phyloP scores from a whole-genome alignment of 37 sponge, comb jelly and placozoan genomes.

The Chondrosia reniformis region DNA sequence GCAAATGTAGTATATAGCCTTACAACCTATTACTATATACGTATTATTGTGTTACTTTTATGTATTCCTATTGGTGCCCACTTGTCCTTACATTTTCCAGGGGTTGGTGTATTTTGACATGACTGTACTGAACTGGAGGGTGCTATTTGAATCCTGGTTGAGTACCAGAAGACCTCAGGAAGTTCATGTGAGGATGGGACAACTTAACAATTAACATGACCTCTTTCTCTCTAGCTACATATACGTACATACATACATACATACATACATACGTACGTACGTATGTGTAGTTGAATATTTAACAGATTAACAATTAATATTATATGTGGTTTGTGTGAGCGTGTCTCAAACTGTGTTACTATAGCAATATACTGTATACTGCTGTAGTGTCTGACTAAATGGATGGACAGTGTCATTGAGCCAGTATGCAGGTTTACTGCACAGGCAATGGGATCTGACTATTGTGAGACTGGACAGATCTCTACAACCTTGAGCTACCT shows the following conservation, averaged over 20 bases:
- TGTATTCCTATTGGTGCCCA: neutral
- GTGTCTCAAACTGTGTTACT: neutral
- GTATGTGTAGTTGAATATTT: neutral
- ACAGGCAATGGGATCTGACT: slow-evolving; percentile 28
- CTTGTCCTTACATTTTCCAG: slow-evolving; percentile 6
- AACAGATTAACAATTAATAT: neutral
- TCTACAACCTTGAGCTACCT: slow-evolving; percentile 77
- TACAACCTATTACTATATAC: too few relatives aligned
- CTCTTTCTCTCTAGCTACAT: neutral
- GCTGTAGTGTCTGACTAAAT: slow-evolving; percentile 31
- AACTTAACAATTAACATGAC: neutral
- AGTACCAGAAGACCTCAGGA: slow-evolving; percentile 45
- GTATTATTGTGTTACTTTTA: neutral
- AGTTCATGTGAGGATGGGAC: slow-evolving; percentile 31
- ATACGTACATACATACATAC: neutral
- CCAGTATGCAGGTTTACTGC: slow-evolving; percentile 35
- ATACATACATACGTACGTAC: neutral
- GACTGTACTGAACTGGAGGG: slow-evolving; percentile 72
- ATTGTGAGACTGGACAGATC: slow-evolving; percentile 64
- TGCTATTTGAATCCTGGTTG: slow-evolving; percentile 66
- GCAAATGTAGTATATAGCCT: too few relatives aligned
- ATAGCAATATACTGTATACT: neutral
- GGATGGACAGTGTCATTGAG: slow-evolving; percentile 36
- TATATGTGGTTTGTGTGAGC: neutral
- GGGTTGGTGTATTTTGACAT: slow-evolving; percentile 78